Conservation (phyloP, 2,113 vertebrate species). For the Clarias batrachus region DNA sequence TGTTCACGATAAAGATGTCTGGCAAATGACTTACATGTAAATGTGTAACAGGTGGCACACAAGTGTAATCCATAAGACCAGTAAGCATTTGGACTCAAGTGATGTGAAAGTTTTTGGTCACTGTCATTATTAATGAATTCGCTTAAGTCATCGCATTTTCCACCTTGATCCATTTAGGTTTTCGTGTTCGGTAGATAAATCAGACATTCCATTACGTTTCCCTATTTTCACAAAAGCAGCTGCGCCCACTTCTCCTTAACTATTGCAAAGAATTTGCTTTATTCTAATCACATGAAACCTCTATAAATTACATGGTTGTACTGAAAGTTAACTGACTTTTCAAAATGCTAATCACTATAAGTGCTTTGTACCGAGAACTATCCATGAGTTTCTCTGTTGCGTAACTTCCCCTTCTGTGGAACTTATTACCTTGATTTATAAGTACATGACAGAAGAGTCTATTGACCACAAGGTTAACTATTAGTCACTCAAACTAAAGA, state of each 20-base stretch:
- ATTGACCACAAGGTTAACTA: slow-evolving; percentile 4
- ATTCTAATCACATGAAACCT: neutral
- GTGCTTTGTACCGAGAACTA: neutral
- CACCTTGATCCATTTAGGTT: slow-evolving; percentile 9
- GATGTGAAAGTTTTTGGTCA: neutral
- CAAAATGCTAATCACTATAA: neutral
- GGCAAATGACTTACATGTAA: neutral
- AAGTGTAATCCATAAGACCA: neutral
- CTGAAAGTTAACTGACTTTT: neutral
- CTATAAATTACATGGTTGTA: neutral
- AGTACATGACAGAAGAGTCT: slow-evolving; percentile 3
- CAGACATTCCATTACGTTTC: slow-evolving; percentile 7
- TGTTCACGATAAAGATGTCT: neutral
- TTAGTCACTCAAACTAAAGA: neutral
- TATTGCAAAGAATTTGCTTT: slow-evolving; percentile 21
- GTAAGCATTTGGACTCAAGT: neutral
- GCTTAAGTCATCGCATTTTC: slow-evolving; percentile 10
- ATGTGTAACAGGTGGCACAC: neutral
- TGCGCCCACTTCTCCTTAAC: slow-evolving; percentile 29
- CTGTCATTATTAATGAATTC: neutral
- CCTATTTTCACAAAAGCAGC: slow-evolving; percentile 32
- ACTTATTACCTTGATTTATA: slow-evolving; percentile 11
- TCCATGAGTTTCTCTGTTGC: neutral
- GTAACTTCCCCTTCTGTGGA: neutral
- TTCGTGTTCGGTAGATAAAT: slow-evolving; percentile 15